These are phyloP conservation scores for Carabus problematicus DNA, from an alignment of 2,888 invertebrate genomes.

Conservation along the genomic window DNA sequence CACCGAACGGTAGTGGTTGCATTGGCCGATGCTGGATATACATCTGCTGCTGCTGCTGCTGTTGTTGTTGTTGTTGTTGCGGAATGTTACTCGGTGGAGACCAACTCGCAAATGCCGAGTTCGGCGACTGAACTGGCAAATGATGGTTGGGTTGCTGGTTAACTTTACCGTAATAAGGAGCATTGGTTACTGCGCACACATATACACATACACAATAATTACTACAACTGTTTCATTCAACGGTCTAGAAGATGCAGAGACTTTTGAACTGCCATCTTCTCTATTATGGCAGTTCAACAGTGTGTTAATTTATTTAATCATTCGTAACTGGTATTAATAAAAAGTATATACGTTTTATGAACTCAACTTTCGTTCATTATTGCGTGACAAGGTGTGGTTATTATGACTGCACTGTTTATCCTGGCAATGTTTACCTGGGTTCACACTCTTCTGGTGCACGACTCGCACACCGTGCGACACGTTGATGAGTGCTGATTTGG, in stretches of 20 bases:
- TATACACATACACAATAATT: neutral
- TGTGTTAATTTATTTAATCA: too few species aligned
- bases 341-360: too few species aligned
- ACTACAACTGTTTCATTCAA: neutral
- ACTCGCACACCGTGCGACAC: constrained; percentile 64
- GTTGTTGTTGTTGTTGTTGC: constrained; percentile 28
- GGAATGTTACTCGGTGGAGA: constrained; percentile 24
- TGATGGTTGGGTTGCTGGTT: constrained; percentile 20
- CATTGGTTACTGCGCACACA: constrained; percentile 19
- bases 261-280: too few species aligned
- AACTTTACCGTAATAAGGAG: constrained; percentile 26
- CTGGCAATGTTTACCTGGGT: constrained; percentile 49
- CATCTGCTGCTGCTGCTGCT: constrained; percentile 19
- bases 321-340: too few species aligned
- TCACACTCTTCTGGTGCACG: constrained; percentile 55
- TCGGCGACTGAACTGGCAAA: constrained; percentile 31
- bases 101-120: constrained; percentile 35
- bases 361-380: too few species aligned
- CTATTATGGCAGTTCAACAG: too few species aligned
- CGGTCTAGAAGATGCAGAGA: too few species aligned
- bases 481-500: constrained; percentile 65
- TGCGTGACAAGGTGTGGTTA: neutral
- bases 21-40: constrained; percentile 8
- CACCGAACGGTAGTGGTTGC: constrained; percentile 14
- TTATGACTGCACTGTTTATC: neutral